phyloP scores from a whole-genome alignment of 2,888 invertebrate species.

The Sphecodes monilicornis region DNA sequence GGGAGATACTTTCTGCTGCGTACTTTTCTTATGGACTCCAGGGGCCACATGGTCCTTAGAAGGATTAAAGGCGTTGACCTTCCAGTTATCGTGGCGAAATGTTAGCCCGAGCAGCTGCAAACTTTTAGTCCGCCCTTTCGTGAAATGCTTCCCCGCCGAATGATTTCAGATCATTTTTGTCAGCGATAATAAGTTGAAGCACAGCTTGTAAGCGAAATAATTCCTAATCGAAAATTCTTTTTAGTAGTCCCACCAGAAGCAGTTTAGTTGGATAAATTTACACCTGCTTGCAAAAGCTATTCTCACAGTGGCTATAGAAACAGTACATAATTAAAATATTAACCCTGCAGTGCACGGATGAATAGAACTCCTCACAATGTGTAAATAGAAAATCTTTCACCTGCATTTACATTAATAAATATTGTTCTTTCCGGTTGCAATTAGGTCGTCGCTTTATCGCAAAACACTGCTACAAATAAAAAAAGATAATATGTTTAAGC shows the following conservation, averaged over 20 bases:
- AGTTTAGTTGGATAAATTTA: background rate
- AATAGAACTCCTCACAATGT: background rate
- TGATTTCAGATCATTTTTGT: slow-evolving; percentile 10
- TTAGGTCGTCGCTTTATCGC: background rate
- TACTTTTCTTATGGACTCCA: slow-evolving; percentile 34
- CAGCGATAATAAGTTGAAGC: background rate
- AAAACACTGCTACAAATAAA: background rate
- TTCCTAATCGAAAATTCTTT: background rate
- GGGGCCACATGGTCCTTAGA: slow-evolving; percentile 50
- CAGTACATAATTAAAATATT: background rate
- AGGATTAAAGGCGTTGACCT: slow-evolving; percentile 52
- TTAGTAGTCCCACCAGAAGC: background rate
- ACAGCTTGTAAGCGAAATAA: background rate
- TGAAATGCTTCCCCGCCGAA: background rate
- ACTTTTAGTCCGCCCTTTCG: slow-evolving; percentile 35
- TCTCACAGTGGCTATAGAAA: background rate
- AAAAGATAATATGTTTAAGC: background rate
- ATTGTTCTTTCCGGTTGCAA: background rate
- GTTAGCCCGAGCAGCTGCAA: slow-evolving; percentile 35
- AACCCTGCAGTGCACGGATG: background rate
- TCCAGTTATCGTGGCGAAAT: slow-evolving; percentile 37
- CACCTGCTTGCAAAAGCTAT: background rate
- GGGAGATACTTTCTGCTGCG: slow-evolving; percentile 48
- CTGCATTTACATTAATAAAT: background rate
- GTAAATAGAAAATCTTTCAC: background rate